A percentile compares a stretch with the other conserved stretches of the same genome.
phyloP scores from a whole-genome alignment of 2,888 invertebrate genomes.

The Tryphoninae sp. region DNA sequence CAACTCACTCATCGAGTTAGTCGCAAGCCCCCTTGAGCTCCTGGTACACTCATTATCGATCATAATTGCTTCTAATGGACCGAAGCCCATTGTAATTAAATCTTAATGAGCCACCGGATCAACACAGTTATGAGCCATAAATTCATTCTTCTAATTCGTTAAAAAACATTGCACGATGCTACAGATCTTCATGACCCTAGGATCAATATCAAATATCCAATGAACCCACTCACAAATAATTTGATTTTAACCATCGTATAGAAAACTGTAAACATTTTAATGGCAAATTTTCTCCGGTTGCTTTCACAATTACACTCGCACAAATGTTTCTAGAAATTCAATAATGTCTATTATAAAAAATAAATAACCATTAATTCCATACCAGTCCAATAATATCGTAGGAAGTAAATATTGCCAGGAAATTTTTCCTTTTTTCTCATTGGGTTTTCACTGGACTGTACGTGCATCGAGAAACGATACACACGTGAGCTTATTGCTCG shows the following conservation, averaged over 20 bases:
- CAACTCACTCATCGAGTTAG: constrained; percentile 11
- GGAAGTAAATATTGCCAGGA: constrained; percentile 32
- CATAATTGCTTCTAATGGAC: constrained; percentile 48
- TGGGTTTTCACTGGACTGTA: background rate
- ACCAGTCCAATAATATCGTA: constrained; percentile 7
- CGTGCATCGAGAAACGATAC: constrained; percentile 28
- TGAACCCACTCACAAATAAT: background rate
- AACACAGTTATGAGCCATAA: background rate
- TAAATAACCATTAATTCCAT: background rate
- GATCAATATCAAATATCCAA: background rate
- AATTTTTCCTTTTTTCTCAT: constrained; percentile 27
- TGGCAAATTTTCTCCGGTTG: too few relatives aligned
- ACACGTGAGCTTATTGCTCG: constrained; percentile 46
- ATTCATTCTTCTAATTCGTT: background rate
- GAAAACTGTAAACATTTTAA: too few relatives aligned
- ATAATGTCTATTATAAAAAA: too few relatives aligned
- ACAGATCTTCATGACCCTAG: background rate
- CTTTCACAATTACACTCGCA: too few relatives aligned
- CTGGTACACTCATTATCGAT: constrained; percentile 51
- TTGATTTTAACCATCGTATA: too few relatives aligned
- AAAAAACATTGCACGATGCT: background rate
- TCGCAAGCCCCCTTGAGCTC: constrained; percentile 50
- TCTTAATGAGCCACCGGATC: constrained; percentile 51
- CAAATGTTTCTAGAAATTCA: too few relatives aligned
- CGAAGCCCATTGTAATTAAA: constrained; percentile 48